Percentiles rank a stretch among this genome's conserved stretches.
Evolutionary conservation across 2,888 invertebrate genomes (phyloP).

Genomic region (Caenorhabditis sp.): DNA sequence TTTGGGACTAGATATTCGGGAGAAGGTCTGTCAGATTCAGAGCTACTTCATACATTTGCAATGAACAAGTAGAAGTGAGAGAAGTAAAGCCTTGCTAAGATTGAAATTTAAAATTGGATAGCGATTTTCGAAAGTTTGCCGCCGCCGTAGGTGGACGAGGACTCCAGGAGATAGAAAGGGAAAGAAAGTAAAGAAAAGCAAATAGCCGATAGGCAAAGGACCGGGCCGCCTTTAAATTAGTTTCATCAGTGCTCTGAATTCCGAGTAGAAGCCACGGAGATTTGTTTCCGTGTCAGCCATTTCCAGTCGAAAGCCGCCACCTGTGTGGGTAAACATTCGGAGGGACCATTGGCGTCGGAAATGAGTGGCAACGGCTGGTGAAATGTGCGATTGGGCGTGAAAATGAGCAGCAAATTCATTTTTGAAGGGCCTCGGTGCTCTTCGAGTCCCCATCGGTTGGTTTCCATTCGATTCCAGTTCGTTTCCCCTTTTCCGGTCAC

Average conservation of each 20-base stretch:
- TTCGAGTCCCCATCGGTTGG: background rate
- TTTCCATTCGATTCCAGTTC: slow-evolving; percentile 37
- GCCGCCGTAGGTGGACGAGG: too few relatives aligned
- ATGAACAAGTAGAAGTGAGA: slow-evolving; percentile 3
- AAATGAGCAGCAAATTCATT: slow-evolving; percentile 54
- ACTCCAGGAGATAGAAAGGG: background rate
- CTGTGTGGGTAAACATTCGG: background rate
- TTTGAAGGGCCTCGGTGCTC: slow-evolving; percentile 31
- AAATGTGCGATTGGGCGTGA: slow-evolving; percentile 42
- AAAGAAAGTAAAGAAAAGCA: slow-evolving; percentile 50
- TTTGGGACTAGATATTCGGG: too few relatives aligned
- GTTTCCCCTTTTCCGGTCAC: background rate
- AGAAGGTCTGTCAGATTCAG: slow-evolving; percentile 13
- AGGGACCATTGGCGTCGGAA: slow-evolving; percentile 9
- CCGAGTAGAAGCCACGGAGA: background rate
- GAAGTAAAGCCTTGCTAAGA: background rate
- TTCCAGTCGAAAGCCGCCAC: too few relatives aligned
- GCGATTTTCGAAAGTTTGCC: slow-evolving; percentile 8
- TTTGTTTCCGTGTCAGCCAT: too few relatives aligned
- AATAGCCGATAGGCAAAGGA: slow-evolving; percentile 36
- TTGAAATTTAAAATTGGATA: background rate
- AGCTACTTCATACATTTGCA: slow-evolving; percentile 34
- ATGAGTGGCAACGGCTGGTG: background rate
- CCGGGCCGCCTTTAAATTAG: slow-evolving; percentile 25
- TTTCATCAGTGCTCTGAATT: slow-evolving; percentile 11